Base-by-base conservation (phyloP, 2,888 invertebrate genomes). In the Atethmia centrago region DNA sequence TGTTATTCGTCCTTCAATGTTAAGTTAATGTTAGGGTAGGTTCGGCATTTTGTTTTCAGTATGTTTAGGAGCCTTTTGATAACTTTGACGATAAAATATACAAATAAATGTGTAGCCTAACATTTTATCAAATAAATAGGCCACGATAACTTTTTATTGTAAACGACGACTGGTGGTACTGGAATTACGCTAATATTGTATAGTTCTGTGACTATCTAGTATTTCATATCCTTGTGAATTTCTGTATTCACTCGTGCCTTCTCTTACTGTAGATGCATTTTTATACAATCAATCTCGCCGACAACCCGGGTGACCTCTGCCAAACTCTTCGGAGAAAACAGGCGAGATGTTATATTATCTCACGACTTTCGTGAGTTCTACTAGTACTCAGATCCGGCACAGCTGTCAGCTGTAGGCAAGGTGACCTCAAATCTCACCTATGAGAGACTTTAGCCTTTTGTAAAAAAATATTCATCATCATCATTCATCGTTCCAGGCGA, bases 1-100 rank as follows among this genome's bases (percentile, higher is more conserved):
- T 68, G 49, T 68, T 51, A 64, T 51, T 63, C 74, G 51, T 55
- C 77, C 77, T 80, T 62, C 65, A 40, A 77, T 62, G 55, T 61
- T 40, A 53, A 61, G 56, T 82, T 63, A 77, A 62, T 70, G 71
- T 80, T 71, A 67, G 64, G 72, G 75, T 71, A 55, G 64, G 79
- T 68, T 66, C 53, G 61, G 55, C 28, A 71, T 76, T 73, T 73
- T 53, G 49, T 78, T 76, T 78, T 74, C 81, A 28, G 40, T 59
- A 55, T 49, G 42, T 16, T 36, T 36, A n/a, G 42, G 8, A 14
- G 21, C 8, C 59, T 36, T 74, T 79, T 61, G 49, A 76, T 64
- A 77, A 61, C 53, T 36, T 28, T 31, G 7, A 28, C 5, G 36
- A 10, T 28, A 21, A 16, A 65, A 56, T 42, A 47, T 63, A 56